A percentile compares a stretch with the other conserved stretches of the same genome.
Conservation (phyloP, 2,797 vertebrate genomes). For the Enteromius viviparus region DNA sequence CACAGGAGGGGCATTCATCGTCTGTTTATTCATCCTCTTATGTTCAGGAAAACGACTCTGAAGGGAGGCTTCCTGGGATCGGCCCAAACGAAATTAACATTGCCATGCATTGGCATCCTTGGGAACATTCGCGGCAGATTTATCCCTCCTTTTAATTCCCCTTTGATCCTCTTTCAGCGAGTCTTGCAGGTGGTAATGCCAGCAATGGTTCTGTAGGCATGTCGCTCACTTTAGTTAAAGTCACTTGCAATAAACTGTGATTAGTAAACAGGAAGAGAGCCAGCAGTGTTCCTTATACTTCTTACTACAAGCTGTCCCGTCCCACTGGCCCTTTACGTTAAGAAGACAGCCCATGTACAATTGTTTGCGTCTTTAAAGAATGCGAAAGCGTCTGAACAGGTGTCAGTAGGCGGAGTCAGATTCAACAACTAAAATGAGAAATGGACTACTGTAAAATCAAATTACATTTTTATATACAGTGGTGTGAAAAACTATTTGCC, state of each 20-base stretch:
- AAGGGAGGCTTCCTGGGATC: constrained; percentile 31
- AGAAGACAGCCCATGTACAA: background rate
- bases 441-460: too few relatives aligned
- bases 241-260: constrained; percentile 22
- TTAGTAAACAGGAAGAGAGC: constrained; percentile 24
- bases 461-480: too few relatives aligned
- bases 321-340: background rate
- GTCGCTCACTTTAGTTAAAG: background rate
- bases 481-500: too few relatives aligned
- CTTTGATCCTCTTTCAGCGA: background rate
- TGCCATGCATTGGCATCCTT: constrained; percentile 10
- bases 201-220: background rate
- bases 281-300: background rate
- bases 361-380: background rate
- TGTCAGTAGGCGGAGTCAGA: background rate
- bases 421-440: too few relatives aligned
- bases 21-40: constrained; percentile 45
- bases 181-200: background rate
- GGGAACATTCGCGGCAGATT: constrained; percentile 5
- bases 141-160: constrained; percentile 2
- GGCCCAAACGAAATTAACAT: background rate
- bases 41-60: constrained; percentile 29
- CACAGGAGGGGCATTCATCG: constrained; percentile 38
- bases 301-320: background rate
- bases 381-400: background rate